Conservation (phyloP, 2,888 invertebrate genomes). For the Allophyes oxyacanthae region DNA sequence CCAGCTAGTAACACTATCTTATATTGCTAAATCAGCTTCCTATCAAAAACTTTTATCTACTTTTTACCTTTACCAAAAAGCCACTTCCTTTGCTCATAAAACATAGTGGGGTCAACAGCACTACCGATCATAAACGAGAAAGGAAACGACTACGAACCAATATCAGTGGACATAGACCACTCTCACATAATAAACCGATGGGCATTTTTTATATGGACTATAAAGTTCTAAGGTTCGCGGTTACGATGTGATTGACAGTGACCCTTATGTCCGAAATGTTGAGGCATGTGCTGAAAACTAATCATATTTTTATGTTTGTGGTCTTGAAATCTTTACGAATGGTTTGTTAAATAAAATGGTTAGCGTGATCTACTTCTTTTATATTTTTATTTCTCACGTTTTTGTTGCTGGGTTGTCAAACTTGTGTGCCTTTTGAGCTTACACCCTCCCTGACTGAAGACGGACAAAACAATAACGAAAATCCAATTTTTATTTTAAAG, state of each 20-base stretch:
- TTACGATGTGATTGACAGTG: conserved; percentile 72
- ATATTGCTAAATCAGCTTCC: conserved; percentile 7
- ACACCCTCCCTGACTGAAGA: no score
- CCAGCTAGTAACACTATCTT: background rate
- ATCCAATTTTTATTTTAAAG: no score
- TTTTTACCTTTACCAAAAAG: conserved; percentile 33
- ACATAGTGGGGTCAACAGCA: conserved; percentile 43
- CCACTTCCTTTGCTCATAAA: conserved; percentile 38
- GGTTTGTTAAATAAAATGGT: conserved; percentile 43
- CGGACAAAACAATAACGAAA: no score
- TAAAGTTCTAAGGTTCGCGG: conserved; percentile 55
- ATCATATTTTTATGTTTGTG: conserved; percentile 46
- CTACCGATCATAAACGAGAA: conserved; percentile 37
- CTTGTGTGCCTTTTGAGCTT: background rate
- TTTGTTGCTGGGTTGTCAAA: background rate
- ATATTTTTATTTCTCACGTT: background rate
- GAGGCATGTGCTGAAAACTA: conserved; percentile 42
- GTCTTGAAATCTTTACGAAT: conserved; percentile 30
- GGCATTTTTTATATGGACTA: conserved; percentile 50
- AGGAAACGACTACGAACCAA: conserved; percentile 30
- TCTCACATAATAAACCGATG: conserved; percentile 48
- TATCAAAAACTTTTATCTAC: conserved; percentile 1
- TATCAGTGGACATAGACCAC: conserved; percentile 39
- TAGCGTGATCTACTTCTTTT: conserved; percentile 1
- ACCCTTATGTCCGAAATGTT: conserved; percentile 50